phyloP scores from a whole-genome alignment of 2,888 invertebrate genomes.

The Machimus rusticus region DNA sequence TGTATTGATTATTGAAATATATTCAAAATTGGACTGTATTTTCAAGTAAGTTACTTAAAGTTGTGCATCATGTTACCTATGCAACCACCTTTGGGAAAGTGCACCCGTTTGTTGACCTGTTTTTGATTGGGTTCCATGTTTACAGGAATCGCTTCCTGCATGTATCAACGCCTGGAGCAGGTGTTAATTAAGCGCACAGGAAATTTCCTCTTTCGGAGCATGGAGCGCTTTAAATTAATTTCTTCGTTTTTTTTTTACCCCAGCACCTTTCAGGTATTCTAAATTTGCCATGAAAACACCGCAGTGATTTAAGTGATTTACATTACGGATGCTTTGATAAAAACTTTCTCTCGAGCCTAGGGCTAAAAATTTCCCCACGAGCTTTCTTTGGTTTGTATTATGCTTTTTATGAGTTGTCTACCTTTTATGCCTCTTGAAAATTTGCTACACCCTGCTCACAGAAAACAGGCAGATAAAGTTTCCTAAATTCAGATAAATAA shows the following conservation, averaged over 20 bases:
- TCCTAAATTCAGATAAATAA: neutral
- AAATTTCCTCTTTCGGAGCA: neutral
- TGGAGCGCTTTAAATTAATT: neutral
- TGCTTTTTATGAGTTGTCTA: neutral
- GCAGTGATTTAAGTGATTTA: neutral
- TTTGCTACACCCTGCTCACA: neutral
- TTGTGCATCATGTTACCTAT: neutral
- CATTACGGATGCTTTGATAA: neutral
- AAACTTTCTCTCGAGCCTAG: neutral
- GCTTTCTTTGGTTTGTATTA: neutral
- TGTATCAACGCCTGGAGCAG: neutral
- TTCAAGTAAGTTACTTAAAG: neutral
- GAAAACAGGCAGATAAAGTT: neutral
- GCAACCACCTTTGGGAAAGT: neutral
- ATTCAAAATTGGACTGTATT: neutral
- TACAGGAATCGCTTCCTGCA: neutral
- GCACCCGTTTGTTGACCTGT: neutral
- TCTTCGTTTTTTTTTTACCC: neutral
- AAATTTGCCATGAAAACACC: neutral
- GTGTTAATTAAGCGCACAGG: neutral
- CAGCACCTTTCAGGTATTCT: neutral
- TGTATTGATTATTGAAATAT: neutral
- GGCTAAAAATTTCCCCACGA: neutral
- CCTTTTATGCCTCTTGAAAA: neutral
- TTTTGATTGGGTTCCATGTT: neutral